phyloP scores from a whole-genome alignment of 2,888 invertebrate genomes.

The Erebia aethiops region DNA sequence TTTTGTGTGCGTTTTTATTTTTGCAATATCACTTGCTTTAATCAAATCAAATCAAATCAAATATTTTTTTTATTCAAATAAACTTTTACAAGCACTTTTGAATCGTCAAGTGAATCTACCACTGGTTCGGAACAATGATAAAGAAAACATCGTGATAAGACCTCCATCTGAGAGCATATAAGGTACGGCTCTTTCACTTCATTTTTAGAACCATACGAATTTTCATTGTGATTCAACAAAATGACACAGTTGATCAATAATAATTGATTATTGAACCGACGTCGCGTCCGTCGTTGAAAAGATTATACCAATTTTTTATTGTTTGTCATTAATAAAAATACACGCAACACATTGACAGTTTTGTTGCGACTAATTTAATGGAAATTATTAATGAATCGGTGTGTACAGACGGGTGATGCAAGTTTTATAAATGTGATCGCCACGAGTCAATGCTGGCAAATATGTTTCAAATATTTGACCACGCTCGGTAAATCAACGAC shows the following conservation, averaged over 20 bases:
- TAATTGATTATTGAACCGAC: too few relatives aligned
- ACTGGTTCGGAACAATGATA: too few relatives aligned
- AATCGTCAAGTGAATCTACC: too few relatives aligned
- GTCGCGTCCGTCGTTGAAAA: neutral
- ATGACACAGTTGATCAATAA: neutral
- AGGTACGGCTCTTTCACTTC: too few relatives aligned
- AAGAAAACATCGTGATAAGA: too few relatives aligned
- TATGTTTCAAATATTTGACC: conserved; percentile 7
- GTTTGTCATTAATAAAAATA: conserved; percentile 15
- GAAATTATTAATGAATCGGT: conserved; percentile 13
- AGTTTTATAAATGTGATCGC: conserved; percentile 9
- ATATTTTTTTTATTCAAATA: too few relatives aligned
- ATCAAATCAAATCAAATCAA: too few relatives aligned
- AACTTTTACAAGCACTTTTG: too few relatives aligned
- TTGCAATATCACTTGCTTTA: neutral
- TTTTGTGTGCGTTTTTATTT: neutral
- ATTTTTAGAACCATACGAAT: neutral
- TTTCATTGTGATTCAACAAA: neutral
- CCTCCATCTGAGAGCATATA: too few relatives aligned
- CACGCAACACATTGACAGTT: conserved; percentile 15
- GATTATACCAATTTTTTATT: neutral
- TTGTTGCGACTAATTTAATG: conserved; percentile 9
- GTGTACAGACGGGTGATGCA: conserved; percentile 8
- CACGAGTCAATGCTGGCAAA: conserved; percentile 5
- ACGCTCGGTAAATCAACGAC: conserved; percentile 11